Evolutionary conservation across 2,888 invertebrate species (phyloP), one percentile per base, ranked within the genome.

Genomic region (Adineta ricciae): DNA sequence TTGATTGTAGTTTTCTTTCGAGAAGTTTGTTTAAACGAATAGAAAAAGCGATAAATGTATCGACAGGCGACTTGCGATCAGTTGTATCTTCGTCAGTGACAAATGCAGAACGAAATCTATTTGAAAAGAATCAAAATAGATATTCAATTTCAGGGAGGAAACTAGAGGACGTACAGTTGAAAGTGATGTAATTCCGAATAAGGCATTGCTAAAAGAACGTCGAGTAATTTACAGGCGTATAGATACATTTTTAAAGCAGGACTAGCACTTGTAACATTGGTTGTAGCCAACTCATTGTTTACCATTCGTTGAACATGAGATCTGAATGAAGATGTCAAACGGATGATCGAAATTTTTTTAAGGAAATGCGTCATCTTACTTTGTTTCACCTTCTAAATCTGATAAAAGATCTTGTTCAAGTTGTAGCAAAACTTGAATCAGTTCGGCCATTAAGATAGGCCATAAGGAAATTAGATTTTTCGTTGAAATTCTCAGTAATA

Each of bases 371-470:
- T 64, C 14, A 27, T 64, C 90, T 88, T 90, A 94, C 94, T 93
- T 94, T 89, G 94, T 19, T 9, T 78, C 93, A 88, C 94, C 94
- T 88, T 94, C 94, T 14, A 92, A 93, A 87, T 94, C 94, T 0
- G 93, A 93, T 78, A 93, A 93, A 83, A 95, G 90, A 89, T 95
- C 95, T 89, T 95, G 94, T 89, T 96, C 95, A 88, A 95, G 94
- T 88, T 94, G 94, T 84, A 95, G 91, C 88, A 95, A 78, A 38
- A 86, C 41, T 83, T 84, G 86, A 86, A 92, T 94, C 93, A 96
- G 93, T 92, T 96, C 96, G 83, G 95, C 94, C 87, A 96, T 94
- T 88, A 96, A 94, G 83, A 94, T 94, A 11, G 96, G 96, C 96
- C 96, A 96, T 85, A 96, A 91, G 0, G 95, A 95, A 21, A 94